Base-by-base conservation (phyloP, 2,113 vertebrate genomes). In the Pardalotus punctatus region DNA sequence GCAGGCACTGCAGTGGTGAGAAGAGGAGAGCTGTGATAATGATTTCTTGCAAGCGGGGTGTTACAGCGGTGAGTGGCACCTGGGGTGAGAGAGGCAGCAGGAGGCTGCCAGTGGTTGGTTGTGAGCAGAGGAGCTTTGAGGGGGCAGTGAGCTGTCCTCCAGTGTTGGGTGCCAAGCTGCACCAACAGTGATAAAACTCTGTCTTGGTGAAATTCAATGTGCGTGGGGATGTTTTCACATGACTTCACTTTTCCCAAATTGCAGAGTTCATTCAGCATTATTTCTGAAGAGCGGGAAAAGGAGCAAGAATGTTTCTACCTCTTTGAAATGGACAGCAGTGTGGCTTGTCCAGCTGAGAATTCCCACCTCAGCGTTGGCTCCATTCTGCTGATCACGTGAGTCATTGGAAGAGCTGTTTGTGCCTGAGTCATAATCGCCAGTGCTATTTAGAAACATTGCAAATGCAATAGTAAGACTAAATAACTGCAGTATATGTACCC, bases 381-480 rank as follows among this genome's bases (percentile, higher is more conserved):
- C 69, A 98, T 99, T 87, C 94, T 99, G 11, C 98, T 99, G 48
- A 98, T 99, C 93, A 98, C 98, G 99, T 99, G 94, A 98, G 99
- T 98, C 56, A 9, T 11, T 47, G 40, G 21, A 90, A 38, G 35
- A 88, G 24, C 56, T 20, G 53, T 54, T 86, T 13, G 5, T 95
- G 18, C 31, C 24, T 91, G 70, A 38, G 24, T 54, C 16, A 4
- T 62, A 27, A 51, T 90, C 38, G 71, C 29, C 40, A 51, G 22
- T 62, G 86, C 50, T 62, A 22, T 93, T 94, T 86, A 45, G 65
- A 92, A 92, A 81, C 3, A 1, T 2, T n/a, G 31, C 40, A 67
- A 86, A n/a, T 71, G 60, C 42, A 82, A 2, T 20, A 43, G 25
- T 64, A 42, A 47, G 78, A 76, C 23, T 38, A 51, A 80, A 11